Base-by-base conservation (phyloP, 2,113 vertebrate species). In the Mobula hypostoma region DNA sequence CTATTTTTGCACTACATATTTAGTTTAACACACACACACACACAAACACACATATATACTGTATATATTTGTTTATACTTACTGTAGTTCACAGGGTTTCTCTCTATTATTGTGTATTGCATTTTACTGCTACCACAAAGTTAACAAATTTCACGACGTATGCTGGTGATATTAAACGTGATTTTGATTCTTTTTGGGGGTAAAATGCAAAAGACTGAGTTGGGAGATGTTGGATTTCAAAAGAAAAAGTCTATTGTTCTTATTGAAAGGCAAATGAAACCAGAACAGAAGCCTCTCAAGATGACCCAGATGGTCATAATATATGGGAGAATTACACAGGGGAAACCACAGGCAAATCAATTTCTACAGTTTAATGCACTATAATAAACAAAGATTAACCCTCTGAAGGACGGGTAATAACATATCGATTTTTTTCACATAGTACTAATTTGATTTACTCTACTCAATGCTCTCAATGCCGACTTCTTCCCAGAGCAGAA, bases 231-330 rank as follows among this genome's bases (percentile, higher is more conserved):
- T 90, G 61, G 85, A 90, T 68, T 68, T 90, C n/a, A 66, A 90
- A 66, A 68, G 29, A 68, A 66, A 48, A 90, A 61, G 32, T 90
- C 7, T 68, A 61, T 90, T 6, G 29, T 32, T 32, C 85, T 66
- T 61, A 66, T 8, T 90, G 61, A 29, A 61, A 90, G 85, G 85
- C 61, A 8, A 63, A 36, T 68, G 58, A 66, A 68, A 90, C 29
- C 29, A 66, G 61, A 90, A 90, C 66, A 90, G 63, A 32, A 32
- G 29, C 29, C 85, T 68, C 29, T 66, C 29, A 68, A 66, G 85
- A 90, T 90, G 61, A 90, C 85, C 85, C 85, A 90, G n/a, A 29
- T 90, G 85, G 85, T 90, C n/a, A 68, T 61, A 32, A 90, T 14
- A 90, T 90, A 66, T 66, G 17, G 61, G 66, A 14, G 63, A 90